A percentile compares a stretch with the other conserved stretches of the same genome.
Conservation (phyloP, 2,888 invertebrate species). For the Clepsis dumicolana region DNA sequence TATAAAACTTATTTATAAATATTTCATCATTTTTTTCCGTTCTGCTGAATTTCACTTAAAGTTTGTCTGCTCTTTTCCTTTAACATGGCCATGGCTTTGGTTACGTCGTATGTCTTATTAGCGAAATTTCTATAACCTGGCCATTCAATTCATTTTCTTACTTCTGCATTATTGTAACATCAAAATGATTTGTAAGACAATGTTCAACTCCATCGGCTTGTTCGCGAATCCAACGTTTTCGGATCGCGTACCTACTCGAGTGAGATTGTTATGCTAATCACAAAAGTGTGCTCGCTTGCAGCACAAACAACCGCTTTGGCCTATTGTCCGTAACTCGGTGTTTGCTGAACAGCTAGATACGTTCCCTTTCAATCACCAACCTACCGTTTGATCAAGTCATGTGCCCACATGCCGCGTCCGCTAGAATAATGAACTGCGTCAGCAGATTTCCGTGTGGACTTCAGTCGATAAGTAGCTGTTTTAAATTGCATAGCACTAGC, state of each 20-base stretch:
- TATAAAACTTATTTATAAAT: too few species aligned
- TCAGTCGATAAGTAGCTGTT: not conserved
- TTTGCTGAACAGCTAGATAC: conserved; percentile 63
- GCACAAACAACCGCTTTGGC: conserved; percentile 69
- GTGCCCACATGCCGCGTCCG: conserved; percentile 48
- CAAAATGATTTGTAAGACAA: not conserved
- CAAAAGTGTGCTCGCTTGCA: conserved; percentile 65
- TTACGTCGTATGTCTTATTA: not conserved
- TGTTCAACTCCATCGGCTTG: conserved; percentile 12
- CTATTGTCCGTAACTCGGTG: conserved; percentile 72
- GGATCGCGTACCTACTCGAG: conserved; percentile 41
- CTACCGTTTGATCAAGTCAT: conserved; percentile 62
- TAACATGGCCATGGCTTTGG: not conserved
- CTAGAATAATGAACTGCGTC: conserved; percentile 55
- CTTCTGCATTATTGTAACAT: not conserved
- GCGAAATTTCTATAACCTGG: not conserved
- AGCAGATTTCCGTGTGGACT: conserved; percentile 10
- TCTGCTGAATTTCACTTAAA: not conserved
- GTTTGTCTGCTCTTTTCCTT: not conserved
- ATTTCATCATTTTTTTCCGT: too few species aligned
- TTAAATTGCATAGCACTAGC: not conserved
- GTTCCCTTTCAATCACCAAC: conserved; percentile 73
- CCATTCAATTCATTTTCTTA: not conserved
- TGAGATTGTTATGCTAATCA: conserved; percentile 66
- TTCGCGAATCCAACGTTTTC: conserved; percentile 19